Evolutionary conservation across 2,113 vertebrate genomes (phyloP).

Genomic region (Thunnus maccoyii): DNA sequence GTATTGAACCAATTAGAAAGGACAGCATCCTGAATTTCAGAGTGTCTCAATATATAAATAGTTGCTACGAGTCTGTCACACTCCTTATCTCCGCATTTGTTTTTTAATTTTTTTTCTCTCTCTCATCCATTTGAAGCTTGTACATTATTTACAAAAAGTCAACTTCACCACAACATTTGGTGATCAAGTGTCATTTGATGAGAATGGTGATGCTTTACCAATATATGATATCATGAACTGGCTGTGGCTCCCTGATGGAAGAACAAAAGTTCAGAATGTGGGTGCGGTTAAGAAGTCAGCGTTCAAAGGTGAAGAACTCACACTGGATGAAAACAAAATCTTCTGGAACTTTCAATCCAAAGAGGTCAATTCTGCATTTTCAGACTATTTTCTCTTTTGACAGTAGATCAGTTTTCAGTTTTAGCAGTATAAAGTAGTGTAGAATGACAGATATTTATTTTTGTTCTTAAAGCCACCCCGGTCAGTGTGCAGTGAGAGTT

Average conservation of each 20-base stretch:
- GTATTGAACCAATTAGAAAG: no score
- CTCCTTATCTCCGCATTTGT: no score
- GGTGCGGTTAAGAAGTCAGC: constrained; percentile 68
- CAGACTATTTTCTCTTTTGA: no score
- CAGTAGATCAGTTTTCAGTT: no score
- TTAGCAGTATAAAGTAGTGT: neutral
- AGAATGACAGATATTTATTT: neutral
- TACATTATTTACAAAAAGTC: constrained; percentile 77
- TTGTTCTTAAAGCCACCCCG: constrained; percentile 67
- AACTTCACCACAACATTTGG: constrained; percentile 80
- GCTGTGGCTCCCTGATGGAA: constrained; percentile 61
- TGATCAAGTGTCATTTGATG: constrained; percentile 78
- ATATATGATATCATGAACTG: constrained; percentile 82
- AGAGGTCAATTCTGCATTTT: constrained; percentile 50
- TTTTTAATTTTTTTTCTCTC: no score
- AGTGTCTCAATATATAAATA: no score
- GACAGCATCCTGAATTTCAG: no score
- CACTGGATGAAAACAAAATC: constrained; percentile 71
- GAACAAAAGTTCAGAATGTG: constrained; percentile 61
- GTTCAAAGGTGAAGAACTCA: constrained; percentile 61
- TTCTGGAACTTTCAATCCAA: constrained; percentile 68
- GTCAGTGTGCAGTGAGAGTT: constrained; percentile 84
- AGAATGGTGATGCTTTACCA: constrained; percentile 78
- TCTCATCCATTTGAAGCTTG: constrained; percentile 53
- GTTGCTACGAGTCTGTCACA: no score